Conservation (phyloP, 2,888 invertebrate genomes). For the Capitulum mitella region DNA sequence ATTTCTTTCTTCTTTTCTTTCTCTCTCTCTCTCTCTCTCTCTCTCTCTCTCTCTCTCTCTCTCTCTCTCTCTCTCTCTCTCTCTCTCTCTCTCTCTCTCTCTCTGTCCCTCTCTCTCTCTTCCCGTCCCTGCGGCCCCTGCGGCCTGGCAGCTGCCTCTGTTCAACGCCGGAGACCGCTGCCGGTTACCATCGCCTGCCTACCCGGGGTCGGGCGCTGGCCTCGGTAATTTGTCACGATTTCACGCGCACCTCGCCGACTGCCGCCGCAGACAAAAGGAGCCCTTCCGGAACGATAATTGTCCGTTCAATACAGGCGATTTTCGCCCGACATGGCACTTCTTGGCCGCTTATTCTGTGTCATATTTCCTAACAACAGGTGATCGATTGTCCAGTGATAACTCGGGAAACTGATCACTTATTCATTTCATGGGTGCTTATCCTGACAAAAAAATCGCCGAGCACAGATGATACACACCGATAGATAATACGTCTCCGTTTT, state of each 20-base stretch:
- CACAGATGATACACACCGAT: background rate
- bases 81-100: too few species aligned
- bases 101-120: too few species aligned
- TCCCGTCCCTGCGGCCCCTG: too few species aligned
- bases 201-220: background rate
- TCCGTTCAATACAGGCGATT: constrained; percentile 7
- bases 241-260: background rate
- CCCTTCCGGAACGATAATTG: constrained; percentile 15
- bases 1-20: too few species aligned
- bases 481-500: background rate
- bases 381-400: background rate
- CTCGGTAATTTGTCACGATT: background rate
- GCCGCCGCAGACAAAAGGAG: constrained; percentile 5
- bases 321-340: background rate
- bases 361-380: background rate
- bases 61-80: too few species aligned
- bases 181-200: background rate
- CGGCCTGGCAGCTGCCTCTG: too few species aligned
- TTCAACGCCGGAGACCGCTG: too few species aligned
- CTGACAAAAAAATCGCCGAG: background rate
- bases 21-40: too few species aligned
- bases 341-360: background rate
- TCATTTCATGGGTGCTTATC: constrained; percentile 3
- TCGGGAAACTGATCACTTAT: background rate
- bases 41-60: too few species aligned